Percentiles rank a stretch among this genome's conserved stretches.
Conservation (phyloP, 2,888 invertebrate genomes). For the Stenchaetothrips biformis region DNA sequence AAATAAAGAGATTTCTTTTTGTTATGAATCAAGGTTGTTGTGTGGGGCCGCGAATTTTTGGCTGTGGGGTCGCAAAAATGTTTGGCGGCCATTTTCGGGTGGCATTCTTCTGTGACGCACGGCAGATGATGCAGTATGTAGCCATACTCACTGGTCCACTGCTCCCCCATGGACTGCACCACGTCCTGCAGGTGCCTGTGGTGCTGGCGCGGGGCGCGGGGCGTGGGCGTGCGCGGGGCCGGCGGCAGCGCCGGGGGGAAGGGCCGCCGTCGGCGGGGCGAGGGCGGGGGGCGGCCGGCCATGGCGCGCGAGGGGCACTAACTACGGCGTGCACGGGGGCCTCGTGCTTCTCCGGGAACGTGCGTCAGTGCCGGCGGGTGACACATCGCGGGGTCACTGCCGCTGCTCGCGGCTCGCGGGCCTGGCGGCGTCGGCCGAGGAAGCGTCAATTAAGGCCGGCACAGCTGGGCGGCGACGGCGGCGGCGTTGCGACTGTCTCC, state of each 20-base stretch:
- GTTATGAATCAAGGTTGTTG: too few relatives aligned
- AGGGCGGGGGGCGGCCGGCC: slow-evolving; percentile 3
- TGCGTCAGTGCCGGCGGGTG: not conserved
- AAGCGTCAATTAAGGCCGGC: not conserved
- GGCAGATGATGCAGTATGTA: too few relatives aligned
- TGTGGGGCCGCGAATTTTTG: too few relatives aligned
- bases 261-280: not conserved
- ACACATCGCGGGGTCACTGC: not conserved
- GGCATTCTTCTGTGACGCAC: too few relatives aligned
- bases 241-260: not conserved
- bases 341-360: not conserved
- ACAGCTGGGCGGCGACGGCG: not conserved
- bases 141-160: slow-evolving; percentile 10
- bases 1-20: too few relatives aligned
- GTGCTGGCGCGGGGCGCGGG: not conserved
- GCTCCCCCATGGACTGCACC: slow-evolving; percentile 16
- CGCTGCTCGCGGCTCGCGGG: not conserved
- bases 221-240: not conserved
- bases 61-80: too few relatives aligned
- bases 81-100: too few relatives aligned
- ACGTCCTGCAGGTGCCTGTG: slow-evolving; percentile 10
- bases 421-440: not conserved
- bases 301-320: not conserved
- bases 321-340: not conserved
- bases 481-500: not conserved